phyloP scores from a whole-genome alignment of 2,113 vertebrate species.

The Podarcis raffonei region DNA sequence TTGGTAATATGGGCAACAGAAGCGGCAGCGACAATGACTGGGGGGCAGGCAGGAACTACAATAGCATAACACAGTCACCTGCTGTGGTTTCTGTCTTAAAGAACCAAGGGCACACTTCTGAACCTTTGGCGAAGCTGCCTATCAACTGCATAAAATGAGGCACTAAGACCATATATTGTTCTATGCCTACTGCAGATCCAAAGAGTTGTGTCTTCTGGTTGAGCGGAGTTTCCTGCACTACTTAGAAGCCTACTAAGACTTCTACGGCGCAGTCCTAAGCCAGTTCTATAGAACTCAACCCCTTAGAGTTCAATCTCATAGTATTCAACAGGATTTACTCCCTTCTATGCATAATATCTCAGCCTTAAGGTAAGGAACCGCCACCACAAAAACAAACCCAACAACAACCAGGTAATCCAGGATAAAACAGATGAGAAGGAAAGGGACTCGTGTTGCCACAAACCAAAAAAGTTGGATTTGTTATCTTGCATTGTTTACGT shows the following conservation, averaged over 20 bases:
- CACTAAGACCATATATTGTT: neutral
- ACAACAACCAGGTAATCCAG: neutral
- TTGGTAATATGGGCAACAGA: neutral
- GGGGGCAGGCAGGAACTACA: neutral
- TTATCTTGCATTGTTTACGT: conserved; percentile 36
- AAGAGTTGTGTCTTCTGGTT: neutral
- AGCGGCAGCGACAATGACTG: neutral
- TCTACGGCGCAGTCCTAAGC: neutral
- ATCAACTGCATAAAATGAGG: neutral
- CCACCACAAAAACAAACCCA: conserved; percentile 11
- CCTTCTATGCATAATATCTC: neutral
- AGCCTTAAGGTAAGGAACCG: conserved; percentile 14
- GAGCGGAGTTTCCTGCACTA: neutral
- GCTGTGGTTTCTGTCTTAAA: neutral
- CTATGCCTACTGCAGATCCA: neutral
- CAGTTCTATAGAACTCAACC: too few species aligned
- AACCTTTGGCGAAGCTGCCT: neutral
- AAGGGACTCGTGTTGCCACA: conserved; percentile 13
- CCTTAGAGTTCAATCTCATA: neutral
- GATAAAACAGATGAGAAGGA: conserved; percentile 20
- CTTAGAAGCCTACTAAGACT: too few species aligned
- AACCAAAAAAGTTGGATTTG: neutral
- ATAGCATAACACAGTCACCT: neutral
- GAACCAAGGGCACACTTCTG: neutral
- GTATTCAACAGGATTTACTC: neutral